A percentile compares a stretch with the other conserved stretches of the same genome.
phyloP scores from a whole-genome alignment of 1,140 invertebrate species.

The Ceratosolen fusciceps region DNA sequence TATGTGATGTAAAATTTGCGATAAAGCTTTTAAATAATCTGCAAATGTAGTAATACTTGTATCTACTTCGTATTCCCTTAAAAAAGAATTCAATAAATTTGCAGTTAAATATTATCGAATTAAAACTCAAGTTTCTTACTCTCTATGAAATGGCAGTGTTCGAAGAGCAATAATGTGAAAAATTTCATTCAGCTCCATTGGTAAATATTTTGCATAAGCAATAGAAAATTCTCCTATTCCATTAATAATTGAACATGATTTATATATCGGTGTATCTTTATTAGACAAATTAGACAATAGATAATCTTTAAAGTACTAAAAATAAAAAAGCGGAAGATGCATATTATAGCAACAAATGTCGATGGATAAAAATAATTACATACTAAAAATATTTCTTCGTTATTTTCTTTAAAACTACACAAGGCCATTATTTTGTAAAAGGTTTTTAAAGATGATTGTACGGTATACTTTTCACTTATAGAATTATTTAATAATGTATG shows the following conservation, averaged over 20 bases:
- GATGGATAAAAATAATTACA: conserved; percentile 30
- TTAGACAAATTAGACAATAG: conserved; percentile 48
- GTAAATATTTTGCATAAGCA: conserved; percentile 55
- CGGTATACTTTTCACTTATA: conserved; percentile 51
- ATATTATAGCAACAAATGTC: background rate
- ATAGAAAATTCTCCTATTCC: conserved; percentile 63
- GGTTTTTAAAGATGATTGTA: conserved; percentile 57
- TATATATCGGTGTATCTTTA: conserved; percentile 30
- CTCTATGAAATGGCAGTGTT: conserved; percentile 51
- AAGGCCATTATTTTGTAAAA: conserved; percentile 62
- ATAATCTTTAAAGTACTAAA: conserved; percentile 55
- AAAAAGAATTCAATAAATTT: conserved; percentile 42
- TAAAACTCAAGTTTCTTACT: conserved; percentile 34
- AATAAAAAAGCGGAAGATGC: conserved; percentile 7
- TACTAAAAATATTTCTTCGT: conserved; percentile 58
- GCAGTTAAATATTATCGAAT: conserved; percentile 31
- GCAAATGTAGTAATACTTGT: conserved; percentile 56
- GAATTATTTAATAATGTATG: conserved; percentile 51
- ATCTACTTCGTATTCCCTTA: conserved; percentile 51
- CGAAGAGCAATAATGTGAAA: conserved; percentile 57
- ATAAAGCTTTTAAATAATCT: conserved; percentile 63
- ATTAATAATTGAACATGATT: conserved; percentile 55
- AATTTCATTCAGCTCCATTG: conserved; percentile 54
- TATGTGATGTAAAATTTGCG: conserved; percentile 62
- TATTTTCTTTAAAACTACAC: conserved; percentile 51